Conservation (phyloP, 1,140 invertebrate genomes). For the Oppia nitens region DNA sequence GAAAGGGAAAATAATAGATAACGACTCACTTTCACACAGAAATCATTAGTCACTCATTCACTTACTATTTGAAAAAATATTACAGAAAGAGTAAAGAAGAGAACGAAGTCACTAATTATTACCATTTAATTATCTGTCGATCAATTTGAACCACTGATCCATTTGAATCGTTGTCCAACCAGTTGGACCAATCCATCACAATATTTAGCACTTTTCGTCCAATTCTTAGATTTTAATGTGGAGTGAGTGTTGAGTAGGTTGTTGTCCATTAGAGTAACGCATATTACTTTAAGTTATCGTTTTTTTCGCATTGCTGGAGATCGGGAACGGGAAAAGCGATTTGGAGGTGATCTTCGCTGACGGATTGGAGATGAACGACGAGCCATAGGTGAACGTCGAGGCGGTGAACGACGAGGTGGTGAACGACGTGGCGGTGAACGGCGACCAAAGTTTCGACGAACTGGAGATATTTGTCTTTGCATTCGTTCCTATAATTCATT, state of each 20-base stretch:
- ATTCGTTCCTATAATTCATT: neutral
- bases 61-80: no score
- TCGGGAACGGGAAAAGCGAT: conserved; percentile 3
- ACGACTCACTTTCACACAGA: neutral
- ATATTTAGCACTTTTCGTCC: no score
- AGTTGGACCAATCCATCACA: no score
- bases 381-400: neutral
- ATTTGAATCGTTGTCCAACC: no score
- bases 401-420: neutral
- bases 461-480: neutral
- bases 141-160: no score
- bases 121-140: neutral
- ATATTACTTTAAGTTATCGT: neutral
- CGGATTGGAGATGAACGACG: neutral
- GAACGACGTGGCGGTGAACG: neutral
- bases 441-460: neutral
- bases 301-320: conserved; percentile 5
- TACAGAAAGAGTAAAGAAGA: no score
- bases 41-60: no score
- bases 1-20: neutral
- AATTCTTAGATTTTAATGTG: no score
- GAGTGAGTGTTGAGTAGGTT: no score
- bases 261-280: neutral
- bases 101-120: neutral
- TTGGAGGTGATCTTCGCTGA: neutral